Evolutionary conservation across 2,888 invertebrate genomes (phyloP), one percentile per base, ranked within the genome.

Genomic region (Tipula unca): DNA sequence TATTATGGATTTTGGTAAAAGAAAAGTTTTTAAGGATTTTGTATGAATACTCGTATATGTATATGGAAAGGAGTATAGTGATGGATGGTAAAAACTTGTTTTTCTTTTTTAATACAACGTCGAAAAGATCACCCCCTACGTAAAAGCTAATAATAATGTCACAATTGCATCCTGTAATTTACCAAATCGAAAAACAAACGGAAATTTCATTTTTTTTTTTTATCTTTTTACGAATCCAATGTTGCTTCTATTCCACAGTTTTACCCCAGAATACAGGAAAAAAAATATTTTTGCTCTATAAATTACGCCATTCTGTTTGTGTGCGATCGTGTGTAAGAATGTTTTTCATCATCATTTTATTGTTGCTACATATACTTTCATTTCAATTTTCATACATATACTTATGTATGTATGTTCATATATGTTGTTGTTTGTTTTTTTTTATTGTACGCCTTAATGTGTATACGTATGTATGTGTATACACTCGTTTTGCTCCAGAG

Each of bases 101-200:
- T 13, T n/a, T n/a, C n/a, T 48, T 48, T 3, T 48, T 6, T 48
- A 48, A 17, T 48, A 10, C 6, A 48, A 17, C 1, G 48, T 48
- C n/a, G 48, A n/a, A 48, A 25, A 69, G 69, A 69, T 69, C 69
- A 69, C 69, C 10, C 25, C 69, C 25, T 69, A 69, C 69, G 69
- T 10, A 25, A 69, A 25, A 25, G 69, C 69, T 69, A 69, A 69
- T 69, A 69, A 69, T 25, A 69, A 69, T 69, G 69, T 69, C 69
- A 69, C 69, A 69, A 69, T 69, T 69, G 69, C 69, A 25, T 69
- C 69, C 69, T 69, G 69, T 69, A 69, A 69, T 69, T 69, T 69
- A 69, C 25, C 25, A 69, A 69, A 69, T 25, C 69, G 69, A 69
- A 69, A 69, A 69, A 69, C 69, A 69, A 69, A 69, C 69, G 69